These are phyloP conservation scores for Orthosia incerta DNA, from an alignment of 2,888 invertebrate genomes.

Conservation along the genomic window DNA sequence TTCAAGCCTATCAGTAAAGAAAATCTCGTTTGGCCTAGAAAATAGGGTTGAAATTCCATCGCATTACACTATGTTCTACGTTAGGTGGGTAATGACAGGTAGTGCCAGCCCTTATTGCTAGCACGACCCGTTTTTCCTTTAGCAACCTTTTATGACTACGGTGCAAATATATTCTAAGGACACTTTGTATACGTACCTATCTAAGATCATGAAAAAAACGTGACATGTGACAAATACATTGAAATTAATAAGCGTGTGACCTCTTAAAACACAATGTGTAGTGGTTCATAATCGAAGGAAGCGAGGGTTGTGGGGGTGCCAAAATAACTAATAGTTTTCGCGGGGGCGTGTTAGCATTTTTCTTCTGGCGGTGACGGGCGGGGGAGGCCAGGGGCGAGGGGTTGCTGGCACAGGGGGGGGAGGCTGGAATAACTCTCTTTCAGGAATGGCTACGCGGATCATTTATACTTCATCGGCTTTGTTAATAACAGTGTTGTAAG, in stretches of 20 bases:
- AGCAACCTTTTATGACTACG: not conserved
- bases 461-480: slow-evolving; percentile 89
- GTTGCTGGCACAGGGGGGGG: slow-evolving; percentile 63
- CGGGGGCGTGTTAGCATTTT: slow-evolving; percentile 91
- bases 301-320: slow-evolving; percentile 87
- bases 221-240: slow-evolving; percentile 5
- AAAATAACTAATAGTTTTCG: slow-evolving; percentile 91
- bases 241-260: slow-evolving; percentile 57
- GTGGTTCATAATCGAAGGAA: slow-evolving; percentile 85
- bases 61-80: slow-evolving; percentile 10
- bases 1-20: slow-evolving; percentile 11
- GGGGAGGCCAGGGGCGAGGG: slow-evolving; percentile 65
- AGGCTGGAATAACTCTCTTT: slow-evolving; percentile 83
- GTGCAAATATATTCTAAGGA: not conserved
- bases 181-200: not conserved
- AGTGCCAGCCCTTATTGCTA: slow-evolving; percentile 10
- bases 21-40: slow-evolving; percentile 15
- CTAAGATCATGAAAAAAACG: not conserved
- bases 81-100: slow-evolving; percentile 16
- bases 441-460: slow-evolving; percentile 87
- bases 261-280: slow-evolving; percentile 73
- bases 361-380: slow-evolving; percentile 90
- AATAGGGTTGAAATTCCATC: slow-evolving; percentile 37
- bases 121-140: not conserved
- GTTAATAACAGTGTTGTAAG: slow-evolving; percentile 81